Percentiles rank a stretch among this genome's conserved stretches.
Evolutionary conservation across 2,113 vertebrate species (phyloP).

Genomic region (Brachyhypopomus occidentalis): DNA sequence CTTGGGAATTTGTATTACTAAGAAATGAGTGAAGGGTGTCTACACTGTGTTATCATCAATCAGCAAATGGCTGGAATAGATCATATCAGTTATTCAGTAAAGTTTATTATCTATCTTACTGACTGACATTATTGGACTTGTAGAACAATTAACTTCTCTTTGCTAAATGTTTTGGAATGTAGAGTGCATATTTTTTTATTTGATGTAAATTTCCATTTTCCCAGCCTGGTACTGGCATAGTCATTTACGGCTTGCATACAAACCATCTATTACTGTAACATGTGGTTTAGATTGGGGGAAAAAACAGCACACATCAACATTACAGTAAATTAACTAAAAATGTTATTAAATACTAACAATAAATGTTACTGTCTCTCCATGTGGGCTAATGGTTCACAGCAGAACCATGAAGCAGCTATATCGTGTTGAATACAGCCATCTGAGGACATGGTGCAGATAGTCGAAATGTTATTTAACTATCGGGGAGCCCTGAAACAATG

Average conservation of each 20-base stretch:
- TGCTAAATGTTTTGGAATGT: too few species aligned
- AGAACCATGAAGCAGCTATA: background rate
- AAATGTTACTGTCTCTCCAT: background rate
- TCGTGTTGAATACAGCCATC: background rate
- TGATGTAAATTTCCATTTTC: background rate
- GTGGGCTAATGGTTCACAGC: background rate
- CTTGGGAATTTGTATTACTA: too few species aligned
- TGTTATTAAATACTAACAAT: too few species aligned
- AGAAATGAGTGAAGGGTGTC: too few species aligned
- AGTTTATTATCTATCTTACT: too few species aligned
- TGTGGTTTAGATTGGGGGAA: background rate
- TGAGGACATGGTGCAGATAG: slow-evolving; percentile 55
- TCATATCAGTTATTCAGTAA: too few species aligned
- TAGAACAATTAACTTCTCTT: too few species aligned
- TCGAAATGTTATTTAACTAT: slow-evolving; percentile 64
- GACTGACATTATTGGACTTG: too few species aligned
- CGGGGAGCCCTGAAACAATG: slow-evolving; percentile 49
- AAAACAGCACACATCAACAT: background rate
- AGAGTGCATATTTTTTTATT: background rate
- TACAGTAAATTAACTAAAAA: too few species aligned
- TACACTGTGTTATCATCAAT: too few species aligned
- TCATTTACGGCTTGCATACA: background rate
- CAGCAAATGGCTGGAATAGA: too few species aligned
- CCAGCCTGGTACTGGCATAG: background rate
- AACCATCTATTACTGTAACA: background rate